Evolutionary conservation across 2,797 vertebrate species (phyloP).

Genomic region (Enoplosus armatus): DNA sequence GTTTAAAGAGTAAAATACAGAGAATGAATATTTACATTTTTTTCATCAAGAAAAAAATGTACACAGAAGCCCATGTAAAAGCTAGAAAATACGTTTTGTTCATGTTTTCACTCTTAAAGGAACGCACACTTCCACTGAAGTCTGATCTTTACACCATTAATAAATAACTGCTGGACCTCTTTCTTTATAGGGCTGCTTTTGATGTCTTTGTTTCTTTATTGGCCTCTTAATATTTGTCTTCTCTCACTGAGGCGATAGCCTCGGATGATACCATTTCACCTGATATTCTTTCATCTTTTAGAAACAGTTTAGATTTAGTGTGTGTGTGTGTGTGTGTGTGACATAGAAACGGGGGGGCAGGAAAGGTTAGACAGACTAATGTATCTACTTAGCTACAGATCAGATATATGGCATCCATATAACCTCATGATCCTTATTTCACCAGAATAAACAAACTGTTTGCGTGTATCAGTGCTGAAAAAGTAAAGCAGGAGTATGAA

Average conservation of each 20-base stretch:
- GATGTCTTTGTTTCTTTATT: constrained; percentile 60
- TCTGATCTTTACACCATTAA: constrained; percentile 43
- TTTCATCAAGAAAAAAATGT: neutral
- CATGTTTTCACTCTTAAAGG: constrained; percentile 16
- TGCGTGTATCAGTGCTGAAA: constrained; percentile 22
- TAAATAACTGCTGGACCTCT: constrained; percentile 32
- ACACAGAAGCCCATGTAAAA: constrained; percentile 1
- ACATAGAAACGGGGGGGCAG: constrained; percentile 32
- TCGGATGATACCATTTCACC: constrained; percentile 54
- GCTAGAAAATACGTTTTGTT: constrained; percentile 9
- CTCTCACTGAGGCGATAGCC: constrained; percentile 47
- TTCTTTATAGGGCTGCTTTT: constrained; percentile 44
- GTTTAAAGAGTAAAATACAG: neutral
- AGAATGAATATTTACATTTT: constrained; percentile 1
- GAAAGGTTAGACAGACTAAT: constrained; percentile 68
- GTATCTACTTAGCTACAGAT: constrained; percentile 70
- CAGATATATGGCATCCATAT: constrained; percentile 55
- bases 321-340: constrained; percentile 33
- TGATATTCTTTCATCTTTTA: constrained; percentile 57
- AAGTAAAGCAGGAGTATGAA: constrained; percentile 12
- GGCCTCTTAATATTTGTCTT: constrained; percentile 57
- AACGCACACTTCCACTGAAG: neutral
- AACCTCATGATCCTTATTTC: constrained; percentile 71
- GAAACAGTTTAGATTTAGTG: constrained; percentile 51
- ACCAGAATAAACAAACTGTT: constrained; percentile 63